phyloP scores from a whole-genome alignment of 2,113 vertebrate genomes.

The Cephalopholis sonnerati region DNA sequence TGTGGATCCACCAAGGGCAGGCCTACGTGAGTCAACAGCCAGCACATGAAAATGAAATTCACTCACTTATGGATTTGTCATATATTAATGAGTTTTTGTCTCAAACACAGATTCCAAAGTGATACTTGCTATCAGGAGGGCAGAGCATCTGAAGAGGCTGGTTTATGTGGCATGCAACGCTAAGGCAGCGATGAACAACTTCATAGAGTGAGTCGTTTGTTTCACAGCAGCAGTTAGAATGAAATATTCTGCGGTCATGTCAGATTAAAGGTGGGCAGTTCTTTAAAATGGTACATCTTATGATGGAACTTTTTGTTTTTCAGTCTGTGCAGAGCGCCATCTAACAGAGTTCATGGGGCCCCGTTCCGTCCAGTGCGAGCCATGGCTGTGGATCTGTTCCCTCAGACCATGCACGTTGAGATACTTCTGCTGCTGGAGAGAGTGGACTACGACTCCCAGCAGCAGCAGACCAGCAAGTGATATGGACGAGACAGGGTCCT shows the following conservation, averaged over 20 bases:
- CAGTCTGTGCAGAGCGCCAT: constrained; percentile 91
- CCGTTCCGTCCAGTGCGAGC: constrained; percentile 91
- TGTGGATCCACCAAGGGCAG: constrained; percentile 94
- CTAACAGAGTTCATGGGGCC: constrained; percentile 92
- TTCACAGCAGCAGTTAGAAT: not conserved
- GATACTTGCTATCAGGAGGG: constrained; percentile 92
- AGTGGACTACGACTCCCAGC: constrained; percentile 79
- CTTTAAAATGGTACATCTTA: not conserved
- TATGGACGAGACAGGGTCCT: not conserved
- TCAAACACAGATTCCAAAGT: constrained; percentile 92
- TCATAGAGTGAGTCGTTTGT: constrained; percentile 92
- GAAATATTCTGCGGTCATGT: not conserved
- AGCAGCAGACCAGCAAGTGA: constrained; percentile 24
- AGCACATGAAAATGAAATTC: rapidly evolving
- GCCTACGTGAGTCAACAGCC: constrained; percentile 90
- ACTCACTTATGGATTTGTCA: not conserved
- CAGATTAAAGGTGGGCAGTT: not conserved
- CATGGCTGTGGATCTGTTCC: constrained; percentile 95
- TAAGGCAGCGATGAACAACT: constrained; percentile 96
- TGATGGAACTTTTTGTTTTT: not conserved
- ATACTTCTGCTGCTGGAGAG: constrained; percentile 93
- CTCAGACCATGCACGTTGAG: constrained; percentile 95
- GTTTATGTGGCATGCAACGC: constrained; percentile 96
- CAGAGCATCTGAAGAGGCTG: constrained; percentile 92
- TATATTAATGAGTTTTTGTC: not conserved